Base-by-base conservation (phyloP, 2,797 vertebrate genomes). In the Chelonia mydas region DNA sequence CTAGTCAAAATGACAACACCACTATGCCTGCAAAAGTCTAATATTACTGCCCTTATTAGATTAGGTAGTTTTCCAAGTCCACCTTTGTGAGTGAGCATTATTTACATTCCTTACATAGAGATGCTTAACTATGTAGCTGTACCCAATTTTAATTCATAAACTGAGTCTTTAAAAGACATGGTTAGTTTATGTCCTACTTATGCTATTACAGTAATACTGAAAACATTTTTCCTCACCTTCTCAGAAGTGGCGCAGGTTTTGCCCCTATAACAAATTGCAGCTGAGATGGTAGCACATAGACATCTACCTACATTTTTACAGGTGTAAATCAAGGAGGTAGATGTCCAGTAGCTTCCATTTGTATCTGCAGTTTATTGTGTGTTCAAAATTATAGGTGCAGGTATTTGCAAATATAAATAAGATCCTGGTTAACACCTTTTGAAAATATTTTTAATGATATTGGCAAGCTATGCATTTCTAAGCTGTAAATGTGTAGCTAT, bases 401-500 rank as follows among this genome's bases (percentile, higher is more conserved):
- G 31, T 31, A 5, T 86, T 84, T 81, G 28, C 49, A 57, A 49
- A 57, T 90, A 59, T 76, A 81, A 90, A 85, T 27, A 90, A 9
- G 9, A 47, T 85, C 0, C 0, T 90, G 3, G n/a, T 80, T 90
- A 80, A 9, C 0, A 0, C 11, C 45, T n/a, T 25, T 72, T 72
- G 19, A 72, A 19, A n/a, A 23, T 37, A 72, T 41, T 76, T 94
- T 68, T 86, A 79, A 72, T 76, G 3, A 9, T 59, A 47, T 61
- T 33, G 81, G 45, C 12, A 83, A 86, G 21, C 57, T 82, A 0
- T 65, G 92, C 87, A 84, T 3, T 83, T 85, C 21, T 53, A 41
- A 88, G 23, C n/a, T 7, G 16, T 80, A 37, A 1, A 33, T 80
- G 10, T 28, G 5, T 25, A 74, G 41, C 76, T 55, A 5, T 82